Evolutionary conservation across 2,113 vertebrate genomes (phyloP), one percentile per base, ranked within the genome.

Genomic region (Butorides virescens): DNA sequence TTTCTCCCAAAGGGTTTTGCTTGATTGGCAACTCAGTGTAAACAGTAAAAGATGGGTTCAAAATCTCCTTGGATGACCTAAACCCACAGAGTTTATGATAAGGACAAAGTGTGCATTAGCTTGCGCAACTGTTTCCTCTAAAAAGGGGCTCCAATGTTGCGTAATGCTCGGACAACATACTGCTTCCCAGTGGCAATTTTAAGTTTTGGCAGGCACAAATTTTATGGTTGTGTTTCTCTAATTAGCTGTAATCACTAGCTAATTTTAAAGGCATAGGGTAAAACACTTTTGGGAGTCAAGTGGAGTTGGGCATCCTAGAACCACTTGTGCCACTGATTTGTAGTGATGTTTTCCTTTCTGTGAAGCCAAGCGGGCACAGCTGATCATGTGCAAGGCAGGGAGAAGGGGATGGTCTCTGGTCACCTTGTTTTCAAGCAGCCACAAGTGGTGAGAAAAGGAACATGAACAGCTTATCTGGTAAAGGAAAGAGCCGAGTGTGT

Each of bases 1-100:
- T 94, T 95, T 96, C 95, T 97, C 95, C 65, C 62, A 76, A 13
- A 93, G 15, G 12, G 9, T 78, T 94, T 88, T 61, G 58, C 44
- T 66, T 77, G 63, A 63, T 87, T 83, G 50, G 32, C 67, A 95
- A 9, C 62, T 68, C 22, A 3, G 20, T 67, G 74, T 93, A 96
- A 94, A 95, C 76, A 89, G 36, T 23, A 68, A 52, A 78, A 83
- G 78, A 70, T 1, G 23, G 95, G 85, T 85, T 91, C 91, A 94
- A 86, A 94, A 89, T 93, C 93, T 49, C 56, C 25, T 70, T 76
- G 76, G 75, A n/a, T 88, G 55, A 72, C 58, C 75, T 56, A 27
- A 95, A 62, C 37, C 36, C 44, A 26, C 21, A 26, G 39, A 68
- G 39, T 14, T 78, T 34, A 50, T 11, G 70, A 88, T 89, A 75